Base-by-base conservation (phyloP, 1,140 invertebrate genomes). In the Anoplophora glabripennis region DNA sequence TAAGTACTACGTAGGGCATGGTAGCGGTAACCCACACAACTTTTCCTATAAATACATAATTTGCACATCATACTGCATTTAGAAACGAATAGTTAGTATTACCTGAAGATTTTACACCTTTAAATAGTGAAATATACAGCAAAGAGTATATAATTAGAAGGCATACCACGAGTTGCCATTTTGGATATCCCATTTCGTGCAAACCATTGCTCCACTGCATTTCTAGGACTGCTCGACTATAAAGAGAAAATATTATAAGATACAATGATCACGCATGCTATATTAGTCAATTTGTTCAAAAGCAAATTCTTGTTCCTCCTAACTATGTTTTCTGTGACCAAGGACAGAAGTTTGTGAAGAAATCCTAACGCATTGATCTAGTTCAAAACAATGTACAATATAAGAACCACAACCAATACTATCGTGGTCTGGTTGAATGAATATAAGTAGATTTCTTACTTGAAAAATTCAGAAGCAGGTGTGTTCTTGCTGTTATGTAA, bases 51-150 rank as follows among this genome's bases (percentile, higher is more conserved):
- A 60, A 17, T 37, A 0, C 46, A 28, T 42, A 18, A 38, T 7
- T 33, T 36, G 1, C 3, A 41, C 1, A 14, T 15, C 0, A 35
- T 37, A 14, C 34, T 9, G 7, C 1, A 34, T 15, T 51, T 10
- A 51, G 14, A 36, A 34, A 17, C 17, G 33, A 28, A 33, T n/a
- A n/a, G n/a, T 34, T 36, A 3, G 18, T 53, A 9, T 87, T 86
- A 84, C 92, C 92, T 47, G 91, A 92, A 46, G 89, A 92, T 66
- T 90, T 89, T 12, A 94, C 92, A 7, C 91, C 91, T 79, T 91
- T 92, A 78, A 89, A 92, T 5, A 92, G 78, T 4, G 88, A 89
- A 57, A 92, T 82, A 71, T 91, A 91, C 11, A 90, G 82, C 64
- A 89, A 89, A 41, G 84, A 75, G 72, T 91, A 92, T 21, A 91